phyloP scores from a whole-genome alignment of 2,113 vertebrate species.

The Microcebus griseorufus region DNA sequence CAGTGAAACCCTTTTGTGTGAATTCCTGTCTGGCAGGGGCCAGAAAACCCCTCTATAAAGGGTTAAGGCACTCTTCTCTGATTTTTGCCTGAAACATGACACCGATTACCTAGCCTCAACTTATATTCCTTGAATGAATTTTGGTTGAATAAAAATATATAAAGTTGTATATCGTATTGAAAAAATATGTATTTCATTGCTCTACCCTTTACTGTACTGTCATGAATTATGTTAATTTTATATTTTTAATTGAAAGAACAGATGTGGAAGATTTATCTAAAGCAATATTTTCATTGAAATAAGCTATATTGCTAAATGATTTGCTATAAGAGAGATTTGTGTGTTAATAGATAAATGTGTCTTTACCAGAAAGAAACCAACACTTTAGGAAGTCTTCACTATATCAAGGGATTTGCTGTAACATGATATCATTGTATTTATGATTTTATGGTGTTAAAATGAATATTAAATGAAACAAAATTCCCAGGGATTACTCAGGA shows the following conservation, averaged over 20 bases:
- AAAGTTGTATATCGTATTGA: slow-evolving; percentile 71
- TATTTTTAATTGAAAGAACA: slow-evolving; percentile 86
- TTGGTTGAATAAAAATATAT: background rate
- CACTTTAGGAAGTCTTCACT: slow-evolving; percentile 82
- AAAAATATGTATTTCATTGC: slow-evolving; percentile 80
- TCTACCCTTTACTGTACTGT: slow-evolving; percentile 83
- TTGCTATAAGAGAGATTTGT: slow-evolving; percentile 75
- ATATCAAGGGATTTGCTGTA: slow-evolving; percentile 85
- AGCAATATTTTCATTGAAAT: slow-evolving; percentile 83
- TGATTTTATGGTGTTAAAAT: slow-evolving; percentile 94
- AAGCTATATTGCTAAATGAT: slow-evolving; percentile 81
- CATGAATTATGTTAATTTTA: slow-evolving; percentile 82
- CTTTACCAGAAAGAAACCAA: slow-evolving; percentile 82
- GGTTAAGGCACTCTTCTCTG: slow-evolving; percentile 71
- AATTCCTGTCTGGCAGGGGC: slow-evolving; percentile 78
- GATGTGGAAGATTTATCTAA: slow-evolving; percentile 84
- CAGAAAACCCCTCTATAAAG: slow-evolving; percentile 73
- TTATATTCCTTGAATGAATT: background rate
- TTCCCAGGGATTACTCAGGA: slow-evolving; percentile 91
- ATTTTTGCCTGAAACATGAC: slow-evolving; percentile 80
- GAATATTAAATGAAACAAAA: slow-evolving; percentile 97
- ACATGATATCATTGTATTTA: slow-evolving; percentile 90
- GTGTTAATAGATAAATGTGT: slow-evolving; percentile 73
- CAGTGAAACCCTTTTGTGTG: slow-evolving; percentile 81
- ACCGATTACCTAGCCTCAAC: background rate